Conservation (phyloP, 2,113 vertebrate genomes). For the Campylomormyrus numenius region DNA sequence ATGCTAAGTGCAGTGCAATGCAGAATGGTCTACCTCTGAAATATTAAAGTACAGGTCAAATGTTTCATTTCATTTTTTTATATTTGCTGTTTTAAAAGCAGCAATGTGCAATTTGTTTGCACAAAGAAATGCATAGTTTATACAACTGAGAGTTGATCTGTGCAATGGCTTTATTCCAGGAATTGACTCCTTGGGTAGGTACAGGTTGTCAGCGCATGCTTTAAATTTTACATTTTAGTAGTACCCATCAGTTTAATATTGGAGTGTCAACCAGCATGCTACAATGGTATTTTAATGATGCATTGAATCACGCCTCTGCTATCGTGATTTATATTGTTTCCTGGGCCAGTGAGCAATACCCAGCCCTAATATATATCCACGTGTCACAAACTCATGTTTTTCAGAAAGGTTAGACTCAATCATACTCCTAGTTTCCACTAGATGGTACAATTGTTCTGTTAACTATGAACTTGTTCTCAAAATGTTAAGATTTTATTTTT, state of each 20-base stretch:
- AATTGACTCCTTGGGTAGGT: neutral
- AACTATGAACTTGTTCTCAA: neutral
- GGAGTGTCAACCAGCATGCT: neutral
- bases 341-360: neutral
- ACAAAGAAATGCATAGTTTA: neutral
- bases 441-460: constrained; percentile 31
- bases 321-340: neutral
- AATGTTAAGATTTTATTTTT: neutral
- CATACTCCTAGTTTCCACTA: constrained; percentile 25
- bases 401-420: neutral
- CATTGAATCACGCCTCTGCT: neutral
- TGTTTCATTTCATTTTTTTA: neutral
- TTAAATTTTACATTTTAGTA: neutral
- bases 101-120: neutral
- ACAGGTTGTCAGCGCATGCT: neutral
- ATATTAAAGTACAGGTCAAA: neutral
- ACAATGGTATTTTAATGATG: neutral
- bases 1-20: neutral
- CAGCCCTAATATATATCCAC: neutral
- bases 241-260: neutral
- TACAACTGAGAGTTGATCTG: neutral
- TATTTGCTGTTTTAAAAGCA: neutral
- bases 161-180: neutral
- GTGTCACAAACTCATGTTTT: neutral
- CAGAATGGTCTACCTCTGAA: neutral